Percentiles rank a stretch among this genome's conserved stretches.
Conservation (phyloP, 1,140 invertebrate species). For the Brachionus plicatilis region DNA sequence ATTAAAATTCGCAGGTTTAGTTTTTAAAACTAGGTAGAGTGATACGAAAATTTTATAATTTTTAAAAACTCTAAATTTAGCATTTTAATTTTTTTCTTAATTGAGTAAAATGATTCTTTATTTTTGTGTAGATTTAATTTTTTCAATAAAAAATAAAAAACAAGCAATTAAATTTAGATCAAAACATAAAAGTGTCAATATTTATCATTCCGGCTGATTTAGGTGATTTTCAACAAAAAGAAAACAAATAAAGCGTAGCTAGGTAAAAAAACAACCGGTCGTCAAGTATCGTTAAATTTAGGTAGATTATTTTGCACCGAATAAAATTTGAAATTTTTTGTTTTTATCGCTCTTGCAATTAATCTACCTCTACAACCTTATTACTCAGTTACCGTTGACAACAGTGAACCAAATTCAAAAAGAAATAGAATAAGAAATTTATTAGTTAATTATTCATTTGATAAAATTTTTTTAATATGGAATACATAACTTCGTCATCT, state of each 20-base stretch:
- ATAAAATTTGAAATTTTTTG: conserved; percentile 8
- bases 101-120: neutral
- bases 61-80: neutral
- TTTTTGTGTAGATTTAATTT: neutral
- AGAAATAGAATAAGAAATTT: conserved; percentile 3
- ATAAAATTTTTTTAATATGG: conserved; percentile 8
- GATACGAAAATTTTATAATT: neutral
- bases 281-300: neutral
- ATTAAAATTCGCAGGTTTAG: too few species aligned
- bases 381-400: conserved; percentile 30
- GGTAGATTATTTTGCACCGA: neutral
- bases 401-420: conserved; percentile 5
- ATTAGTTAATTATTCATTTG: conserved; percentile 27
- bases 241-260: neutral
- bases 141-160: neutral
- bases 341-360: neutral
- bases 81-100: neutral
- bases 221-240: neutral
- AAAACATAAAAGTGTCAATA: neutral
- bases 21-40: neutral
- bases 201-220: neutral
- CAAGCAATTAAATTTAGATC: neutral
- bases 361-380: conserved; percentile 5
- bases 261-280: conserved; percentile 12
- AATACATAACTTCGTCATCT: conserved; percentile 31